Percentiles rank a stretch among this genome's conserved stretches.
phyloP scores from a whole-genome alignment of 2,888 invertebrate species.

The Hanleya hanleyi region DNA sequence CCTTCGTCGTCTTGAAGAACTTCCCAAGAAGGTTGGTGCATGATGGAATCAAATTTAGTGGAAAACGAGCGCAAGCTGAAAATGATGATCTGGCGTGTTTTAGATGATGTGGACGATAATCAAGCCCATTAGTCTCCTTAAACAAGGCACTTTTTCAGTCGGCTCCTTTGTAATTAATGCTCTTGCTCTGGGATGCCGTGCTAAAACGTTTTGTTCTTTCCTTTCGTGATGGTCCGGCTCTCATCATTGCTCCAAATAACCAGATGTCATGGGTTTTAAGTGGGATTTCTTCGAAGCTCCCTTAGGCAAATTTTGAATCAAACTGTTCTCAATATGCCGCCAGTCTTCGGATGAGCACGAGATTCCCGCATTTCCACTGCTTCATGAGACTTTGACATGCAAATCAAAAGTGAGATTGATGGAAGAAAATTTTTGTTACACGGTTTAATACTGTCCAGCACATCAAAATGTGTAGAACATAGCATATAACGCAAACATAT shows the following conservation, averaged over 20 bases:
- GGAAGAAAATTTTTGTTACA: neutral
- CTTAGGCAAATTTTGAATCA: neutral
- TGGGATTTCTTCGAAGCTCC: neutral
- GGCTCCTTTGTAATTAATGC: slow-evolving; percentile 2
- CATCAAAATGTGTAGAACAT: too few relatives aligned
- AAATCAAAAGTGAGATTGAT: neutral
- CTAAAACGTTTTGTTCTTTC: slow-evolving; percentile 11
- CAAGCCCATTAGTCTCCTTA: slow-evolving; percentile 1
- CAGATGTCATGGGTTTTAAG: neutral
- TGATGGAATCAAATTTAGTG: slow-evolving; percentile 2
- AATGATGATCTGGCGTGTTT: slow-evolving; percentile 8
- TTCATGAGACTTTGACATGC: slow-evolving; percentile 1
- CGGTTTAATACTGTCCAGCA: too few relatives aligned
- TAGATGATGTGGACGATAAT: neutral
- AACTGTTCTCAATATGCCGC: slow-evolving; percentile 2
- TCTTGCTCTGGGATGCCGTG: neutral
- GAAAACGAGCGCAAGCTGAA: neutral
- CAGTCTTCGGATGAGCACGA: neutral
- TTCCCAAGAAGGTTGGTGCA: too few relatives aligned
- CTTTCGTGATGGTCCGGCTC: neutral
- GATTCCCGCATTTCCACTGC: neutral
- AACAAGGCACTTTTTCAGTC: slow-evolving; percentile 1
- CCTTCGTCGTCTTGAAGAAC: too few relatives aligned
- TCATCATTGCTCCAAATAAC: neutral
- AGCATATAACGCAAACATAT: too few relatives aligned